These are phyloP conservation scores for Gouania willdenowi DNA, from an alignment of 2,797 vertebrate species.

Conservation along the genomic window DNA sequence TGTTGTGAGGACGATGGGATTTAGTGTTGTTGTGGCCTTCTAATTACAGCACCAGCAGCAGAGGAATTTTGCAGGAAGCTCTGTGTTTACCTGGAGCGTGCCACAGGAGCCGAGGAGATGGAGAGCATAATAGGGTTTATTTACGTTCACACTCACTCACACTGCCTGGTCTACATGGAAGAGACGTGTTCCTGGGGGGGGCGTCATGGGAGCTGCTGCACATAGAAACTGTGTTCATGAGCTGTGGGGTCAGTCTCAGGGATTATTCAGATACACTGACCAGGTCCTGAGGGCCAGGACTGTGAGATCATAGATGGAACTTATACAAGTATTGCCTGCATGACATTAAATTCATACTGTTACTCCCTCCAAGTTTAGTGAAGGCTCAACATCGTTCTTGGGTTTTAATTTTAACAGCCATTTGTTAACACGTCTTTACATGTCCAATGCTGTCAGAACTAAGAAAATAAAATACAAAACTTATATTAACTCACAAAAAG, in stretches of 20 bases:
- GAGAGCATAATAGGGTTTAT: constrained; percentile 94
- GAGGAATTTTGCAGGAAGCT: constrained; percentile 88
- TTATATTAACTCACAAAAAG: too few relatives aligned
- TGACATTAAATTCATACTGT: too few relatives aligned
- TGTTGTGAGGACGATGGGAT: constrained; percentile 68
- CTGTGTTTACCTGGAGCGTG: constrained; percentile 90
- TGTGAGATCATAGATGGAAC: too few relatives aligned
- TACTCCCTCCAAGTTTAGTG: too few relatives aligned
- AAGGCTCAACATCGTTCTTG: too few relatives aligned
- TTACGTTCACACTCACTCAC: constrained; percentile 92
- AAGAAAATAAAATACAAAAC: too few relatives aligned
- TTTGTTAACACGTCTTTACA: too few relatives aligned
- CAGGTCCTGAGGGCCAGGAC: constrained; percentile 30
- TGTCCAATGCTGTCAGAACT: too few relatives aligned
- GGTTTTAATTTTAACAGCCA: too few relatives aligned
- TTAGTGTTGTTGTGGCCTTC: constrained; percentile 76
- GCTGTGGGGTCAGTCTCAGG: constrained; percentile 43
- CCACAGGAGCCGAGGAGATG: constrained; percentile 89
- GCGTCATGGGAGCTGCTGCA: constrained; percentile 75
- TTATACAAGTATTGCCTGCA: too few relatives aligned
- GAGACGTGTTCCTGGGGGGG: constrained; percentile 84
- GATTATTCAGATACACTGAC: constrained; percentile 50
- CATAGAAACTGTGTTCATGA: constrained; percentile 61
- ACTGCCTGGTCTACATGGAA: constrained; percentile 80
- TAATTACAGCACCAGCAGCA: constrained; percentile 81